Conservation (phyloP, 2,797 vertebrate species). For the Xenopus petersii region DNA sequence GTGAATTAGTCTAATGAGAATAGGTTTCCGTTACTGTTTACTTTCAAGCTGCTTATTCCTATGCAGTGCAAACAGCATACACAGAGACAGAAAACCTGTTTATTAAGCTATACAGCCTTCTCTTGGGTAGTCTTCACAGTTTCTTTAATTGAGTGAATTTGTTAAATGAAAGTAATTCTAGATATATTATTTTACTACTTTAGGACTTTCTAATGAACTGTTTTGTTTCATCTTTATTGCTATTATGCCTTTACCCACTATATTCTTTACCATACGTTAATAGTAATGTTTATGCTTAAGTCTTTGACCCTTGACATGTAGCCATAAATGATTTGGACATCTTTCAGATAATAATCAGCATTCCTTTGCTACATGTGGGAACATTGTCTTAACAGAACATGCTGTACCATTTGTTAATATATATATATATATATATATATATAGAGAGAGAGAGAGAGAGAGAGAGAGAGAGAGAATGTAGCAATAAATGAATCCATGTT, state of each 20-base stretch:
- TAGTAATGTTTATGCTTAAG: constrained; percentile 16
- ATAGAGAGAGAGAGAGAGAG: not conserved
- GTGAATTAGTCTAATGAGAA: constrained; percentile 89
- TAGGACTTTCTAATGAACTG: constrained; percentile 13
- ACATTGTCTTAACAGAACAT: not conserved
- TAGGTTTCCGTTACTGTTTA: constrained; percentile 84
- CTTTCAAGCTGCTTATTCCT: constrained; percentile 67
- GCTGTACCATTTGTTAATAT: not conserved
- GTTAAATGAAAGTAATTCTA: constrained; percentile 45
- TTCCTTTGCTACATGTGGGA: not conserved
- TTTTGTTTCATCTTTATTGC: constrained; percentile 9
- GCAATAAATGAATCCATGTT: not conserved
- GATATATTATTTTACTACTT: constrained; percentile 28
- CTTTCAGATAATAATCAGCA: constrained; percentile 10
- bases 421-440: not conserved
- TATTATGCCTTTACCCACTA: constrained; percentile 2
- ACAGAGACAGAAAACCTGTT: constrained; percentile 54
- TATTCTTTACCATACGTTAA: constrained; percentile 10
- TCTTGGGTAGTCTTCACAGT: constrained; percentile 55
- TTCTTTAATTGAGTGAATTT: constrained; percentile 46
- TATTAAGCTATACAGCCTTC: constrained; percentile 49
- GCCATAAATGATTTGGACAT: constrained; percentile 16
- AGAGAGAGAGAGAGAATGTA: not conserved
- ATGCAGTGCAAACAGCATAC: constrained; percentile 56
- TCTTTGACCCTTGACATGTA: constrained; percentile 13